Evolutionary conservation across 2,113 vertebrate species (phyloP).

Genomic region (Pogona vitticeps): DNA sequence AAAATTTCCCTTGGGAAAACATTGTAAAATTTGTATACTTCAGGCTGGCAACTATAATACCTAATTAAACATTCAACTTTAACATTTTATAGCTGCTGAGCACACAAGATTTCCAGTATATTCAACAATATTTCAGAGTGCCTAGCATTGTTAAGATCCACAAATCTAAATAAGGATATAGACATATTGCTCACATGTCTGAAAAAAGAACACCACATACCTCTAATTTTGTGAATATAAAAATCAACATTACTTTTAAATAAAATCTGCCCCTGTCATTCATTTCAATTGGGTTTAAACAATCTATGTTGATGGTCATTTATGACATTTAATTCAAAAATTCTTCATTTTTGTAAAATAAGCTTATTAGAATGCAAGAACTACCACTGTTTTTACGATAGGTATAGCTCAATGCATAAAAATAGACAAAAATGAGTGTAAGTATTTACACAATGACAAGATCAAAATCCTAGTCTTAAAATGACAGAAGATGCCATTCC

Average conservation of each 20-base stretch:
- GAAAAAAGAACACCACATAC: neutral
- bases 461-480: conserved; percentile 7
- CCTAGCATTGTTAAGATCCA: neutral
- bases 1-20: conserved; percentile 11
- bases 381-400: neutral
- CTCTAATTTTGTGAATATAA: neutral
- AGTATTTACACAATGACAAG: neutral
- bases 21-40: conserved; percentile 13
- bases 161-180: neutral
- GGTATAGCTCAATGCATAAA: neutral
- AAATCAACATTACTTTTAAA: too few species aligned
- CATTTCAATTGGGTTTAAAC: neutral
- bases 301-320: neutral
- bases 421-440: neutral
- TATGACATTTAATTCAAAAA: neutral
- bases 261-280: too few species aligned
- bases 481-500: conserved; percentile 24
- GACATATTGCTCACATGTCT: neutral
- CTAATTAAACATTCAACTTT: conserved; percentile 16
- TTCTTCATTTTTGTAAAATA: neutral
- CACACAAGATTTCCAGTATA: neutral
- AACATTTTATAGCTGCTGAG: neutral
- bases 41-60: conserved; percentile 22
- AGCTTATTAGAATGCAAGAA: neutral
- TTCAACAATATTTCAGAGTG: neutral